Percentiles rank a stretch among this genome's conserved stretches.
These are phyloP conservation scores for Sinhomidia bicolor DNA, from an alignment of 2,888 invertebrate genomes.

Conservation along the genomic window DNA sequence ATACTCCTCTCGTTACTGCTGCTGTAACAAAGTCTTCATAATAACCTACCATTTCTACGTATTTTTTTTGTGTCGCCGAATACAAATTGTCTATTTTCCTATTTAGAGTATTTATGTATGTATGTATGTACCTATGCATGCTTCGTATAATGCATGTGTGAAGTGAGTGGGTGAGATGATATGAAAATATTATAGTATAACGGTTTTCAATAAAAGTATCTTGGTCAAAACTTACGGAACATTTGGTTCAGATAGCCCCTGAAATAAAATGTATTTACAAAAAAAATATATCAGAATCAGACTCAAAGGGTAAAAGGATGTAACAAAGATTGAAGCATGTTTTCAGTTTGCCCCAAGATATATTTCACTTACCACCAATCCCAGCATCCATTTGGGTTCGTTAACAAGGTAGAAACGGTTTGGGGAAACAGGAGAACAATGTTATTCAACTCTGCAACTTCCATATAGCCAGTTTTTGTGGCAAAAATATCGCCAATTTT, in stretches of 20 bases:
- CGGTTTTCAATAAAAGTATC: too few species aligned
- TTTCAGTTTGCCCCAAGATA: neutral
- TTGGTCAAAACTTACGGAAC: constrained; percentile 70
- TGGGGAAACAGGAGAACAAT: constrained; percentile 79
- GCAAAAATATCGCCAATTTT: constrained; percentile 73
- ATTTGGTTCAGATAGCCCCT: constrained; percentile 74
- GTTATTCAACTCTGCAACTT: constrained; percentile 78
- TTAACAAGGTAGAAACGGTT: constrained; percentile 61
- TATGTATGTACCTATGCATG: too few species aligned
- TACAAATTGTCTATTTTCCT: too few species aligned
- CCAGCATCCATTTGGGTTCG: constrained; percentile 77
- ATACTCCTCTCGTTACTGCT: too few species aligned
- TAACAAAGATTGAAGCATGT: neutral
- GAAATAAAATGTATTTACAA: neutral
- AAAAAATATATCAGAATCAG: neutral
- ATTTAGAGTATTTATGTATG: too few species aligned
- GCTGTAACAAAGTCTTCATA: too few species aligned
- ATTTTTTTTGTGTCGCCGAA: too few species aligned
- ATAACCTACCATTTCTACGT: too few species aligned
- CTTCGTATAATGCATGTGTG: too few species aligned
- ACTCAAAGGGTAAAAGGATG: neutral
- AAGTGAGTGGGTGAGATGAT: too few species aligned
- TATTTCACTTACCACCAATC: constrained; percentile 76
- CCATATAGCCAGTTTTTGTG: constrained; percentile 76
- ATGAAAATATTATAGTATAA: too few species aligned